Evolutionary conservation across 2,797 vertebrate species (phyloP).

Genomic region (Malacoraja senta): DNA sequence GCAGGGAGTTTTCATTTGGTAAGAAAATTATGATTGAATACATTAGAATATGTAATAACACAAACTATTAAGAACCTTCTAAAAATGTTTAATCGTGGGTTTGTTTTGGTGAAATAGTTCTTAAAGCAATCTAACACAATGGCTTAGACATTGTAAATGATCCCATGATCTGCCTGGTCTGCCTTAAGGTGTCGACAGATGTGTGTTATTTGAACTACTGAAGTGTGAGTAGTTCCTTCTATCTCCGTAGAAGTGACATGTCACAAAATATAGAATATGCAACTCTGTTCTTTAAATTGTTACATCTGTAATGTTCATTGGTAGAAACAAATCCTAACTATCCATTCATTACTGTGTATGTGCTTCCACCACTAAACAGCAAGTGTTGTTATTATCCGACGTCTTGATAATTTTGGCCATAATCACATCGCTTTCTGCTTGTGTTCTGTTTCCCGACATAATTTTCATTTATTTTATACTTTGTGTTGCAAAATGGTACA

Average conservation of each 20-base stretch:
- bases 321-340: too few species aligned
- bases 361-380: not conserved
- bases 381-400: not conserved
- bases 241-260: not conserved
- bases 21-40: conserved; percentile 40
- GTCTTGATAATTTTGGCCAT: not conserved
- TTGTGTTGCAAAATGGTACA: not conserved
- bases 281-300: too few species aligned
- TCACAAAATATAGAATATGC: not conserved
- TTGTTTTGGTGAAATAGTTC: too few species aligned
- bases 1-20: conserved; percentile 68
- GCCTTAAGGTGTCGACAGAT: not conserved
- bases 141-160: not conserved
- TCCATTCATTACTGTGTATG: too few species aligned
- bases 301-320: too few species aligned
- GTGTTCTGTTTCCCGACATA: not conserved
- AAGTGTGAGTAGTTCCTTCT: not conserved
- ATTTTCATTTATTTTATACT: not conserved
- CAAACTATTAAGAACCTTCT: not conserved
- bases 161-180: not conserved
- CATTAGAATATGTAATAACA: not conserved
- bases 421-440: not conserved
- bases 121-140: not conserved
- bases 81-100: too few species aligned
- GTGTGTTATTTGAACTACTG: not conserved